These are phyloP conservation scores for Nestor notabilis DNA, from an alignment of 2,113 vertebrate genomes.

Conservation along the genomic window DNA sequence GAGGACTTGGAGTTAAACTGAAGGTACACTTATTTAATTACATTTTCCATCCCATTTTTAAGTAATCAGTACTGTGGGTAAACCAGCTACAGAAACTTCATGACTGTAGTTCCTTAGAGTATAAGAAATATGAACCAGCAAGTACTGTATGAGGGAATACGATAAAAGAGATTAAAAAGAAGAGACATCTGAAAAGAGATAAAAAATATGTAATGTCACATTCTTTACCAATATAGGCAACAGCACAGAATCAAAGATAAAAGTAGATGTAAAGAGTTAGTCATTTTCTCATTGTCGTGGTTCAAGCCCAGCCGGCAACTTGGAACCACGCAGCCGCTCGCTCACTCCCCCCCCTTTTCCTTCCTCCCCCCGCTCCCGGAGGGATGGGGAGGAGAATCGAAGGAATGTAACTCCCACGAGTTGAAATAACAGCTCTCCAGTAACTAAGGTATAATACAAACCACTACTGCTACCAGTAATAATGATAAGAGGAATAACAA, in stretches of 20 bases:
- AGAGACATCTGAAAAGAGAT: background rate
- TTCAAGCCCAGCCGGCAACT: no score
- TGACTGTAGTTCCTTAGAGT: background rate
- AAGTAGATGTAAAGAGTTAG: background rate
- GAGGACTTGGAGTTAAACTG: background rate
- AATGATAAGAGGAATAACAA: no score
- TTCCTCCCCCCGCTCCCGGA: no score
- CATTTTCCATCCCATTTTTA: background rate
- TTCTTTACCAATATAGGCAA: background rate
- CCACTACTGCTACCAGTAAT: no score
- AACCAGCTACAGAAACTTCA: background rate
- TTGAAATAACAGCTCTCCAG: no score
- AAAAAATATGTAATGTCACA: fast-evolving
- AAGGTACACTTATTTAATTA: background rate
- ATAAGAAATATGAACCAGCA: background rate
- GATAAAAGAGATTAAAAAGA: background rate
- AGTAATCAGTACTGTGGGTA: background rate
- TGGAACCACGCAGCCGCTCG: no score
- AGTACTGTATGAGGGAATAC: background rate
- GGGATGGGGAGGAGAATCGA: no score
- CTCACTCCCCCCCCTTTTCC: no score
- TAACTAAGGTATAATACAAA: no score
- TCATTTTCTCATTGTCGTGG: background rate
- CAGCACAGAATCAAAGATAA: background rate
- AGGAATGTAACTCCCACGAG: no score